Conservation (phyloP, 2,113 vertebrate genomes). For the Haemorhous mexicanus region DNA sequence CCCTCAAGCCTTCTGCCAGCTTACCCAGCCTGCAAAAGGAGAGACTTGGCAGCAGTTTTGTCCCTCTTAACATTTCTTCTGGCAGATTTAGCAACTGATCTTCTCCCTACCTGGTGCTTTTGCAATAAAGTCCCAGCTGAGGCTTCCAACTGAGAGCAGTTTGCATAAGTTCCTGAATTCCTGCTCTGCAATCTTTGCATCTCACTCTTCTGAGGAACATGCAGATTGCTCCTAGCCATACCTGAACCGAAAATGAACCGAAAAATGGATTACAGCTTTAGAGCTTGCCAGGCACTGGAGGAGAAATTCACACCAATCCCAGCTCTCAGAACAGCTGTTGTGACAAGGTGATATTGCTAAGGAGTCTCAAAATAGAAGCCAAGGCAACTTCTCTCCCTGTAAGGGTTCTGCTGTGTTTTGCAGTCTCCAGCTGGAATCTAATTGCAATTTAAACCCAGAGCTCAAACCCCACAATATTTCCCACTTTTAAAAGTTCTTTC, state of each 20-base stretch:
- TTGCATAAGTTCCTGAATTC: conserved; percentile 42
- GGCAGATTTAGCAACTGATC: conserved; percentile 58
- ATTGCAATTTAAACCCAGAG: conserved; percentile 70
- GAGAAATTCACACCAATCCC: conserved; percentile 57
- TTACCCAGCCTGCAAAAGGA: background rate
- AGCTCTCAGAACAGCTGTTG: conserved; percentile 72
- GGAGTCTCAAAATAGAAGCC: conserved; percentile 67
- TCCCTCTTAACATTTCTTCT: conserved; percentile 57
- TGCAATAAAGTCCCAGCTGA: conserved; percentile 48
- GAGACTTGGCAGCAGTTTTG: background rate
- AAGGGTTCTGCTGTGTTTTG: conserved; percentile 60
- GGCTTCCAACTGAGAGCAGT: conserved; percentile 54
- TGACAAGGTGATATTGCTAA: conserved; percentile 72
- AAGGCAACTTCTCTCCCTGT: conserved; percentile 59
- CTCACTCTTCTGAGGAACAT: conserved; percentile 11
- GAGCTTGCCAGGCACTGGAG: conserved; percentile 54
- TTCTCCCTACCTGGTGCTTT: conserved; percentile 31
- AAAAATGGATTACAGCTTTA: conserved; percentile 61
- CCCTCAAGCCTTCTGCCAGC: background rate
- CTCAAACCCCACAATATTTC: conserved; percentile 18
- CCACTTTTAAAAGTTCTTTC: conserved; percentile 10
- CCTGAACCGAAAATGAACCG: conserved; percentile 76
- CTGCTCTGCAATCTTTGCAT: conserved; percentile 34
- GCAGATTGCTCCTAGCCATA: conserved; percentile 66
- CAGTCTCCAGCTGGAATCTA: conserved; percentile 72